Evolutionary conservation across 1,140 invertebrate species (phyloP).

Genomic region (Papilio polyxenes): DNA sequence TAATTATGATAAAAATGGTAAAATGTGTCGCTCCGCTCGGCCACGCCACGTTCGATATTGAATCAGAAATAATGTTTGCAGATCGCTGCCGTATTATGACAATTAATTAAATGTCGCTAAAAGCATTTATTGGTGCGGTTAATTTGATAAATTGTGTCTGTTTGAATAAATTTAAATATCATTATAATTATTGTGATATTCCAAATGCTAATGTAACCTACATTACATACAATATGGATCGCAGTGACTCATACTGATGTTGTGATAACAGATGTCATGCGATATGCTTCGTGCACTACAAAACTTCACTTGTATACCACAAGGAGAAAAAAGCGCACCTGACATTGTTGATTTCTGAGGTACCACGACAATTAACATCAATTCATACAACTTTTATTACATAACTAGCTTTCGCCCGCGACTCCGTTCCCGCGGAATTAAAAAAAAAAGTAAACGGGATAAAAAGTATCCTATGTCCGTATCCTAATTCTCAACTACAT

Average conservation of each 20-base stretch:
- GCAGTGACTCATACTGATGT: neutral
- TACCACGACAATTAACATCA: no score
- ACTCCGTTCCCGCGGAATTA: no score
- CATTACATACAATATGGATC: neutral
- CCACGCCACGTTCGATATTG: neutral
- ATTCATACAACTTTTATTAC: no score
- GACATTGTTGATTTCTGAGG: no score
- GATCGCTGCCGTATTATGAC: constrained; percentile 3
- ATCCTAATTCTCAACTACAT: no score
- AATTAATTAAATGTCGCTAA: constrained; percentile 21
- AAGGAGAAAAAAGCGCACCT: no score
- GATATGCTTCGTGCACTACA: neutral
- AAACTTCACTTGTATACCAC: neutral
- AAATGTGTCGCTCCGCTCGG: neutral
- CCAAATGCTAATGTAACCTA: constrained; percentile 14
- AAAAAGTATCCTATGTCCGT: no score
- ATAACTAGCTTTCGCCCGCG: no score
- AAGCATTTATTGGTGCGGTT: constrained; percentile 25
- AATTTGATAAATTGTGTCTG: constrained; percentile 17
- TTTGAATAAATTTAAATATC: constrained; percentile 12
- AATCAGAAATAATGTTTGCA: constrained; percentile 14
- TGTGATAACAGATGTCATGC: neutral
- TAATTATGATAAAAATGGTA: neutral
- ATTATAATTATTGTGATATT: neutral
- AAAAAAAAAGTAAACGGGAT: no score